Percentiles rank a stretch among this genome's conserved stretches.
phyloP scores from a whole-genome alignment of 2,113 vertebrate genomes.

The Zosterops lateralis region DNA sequence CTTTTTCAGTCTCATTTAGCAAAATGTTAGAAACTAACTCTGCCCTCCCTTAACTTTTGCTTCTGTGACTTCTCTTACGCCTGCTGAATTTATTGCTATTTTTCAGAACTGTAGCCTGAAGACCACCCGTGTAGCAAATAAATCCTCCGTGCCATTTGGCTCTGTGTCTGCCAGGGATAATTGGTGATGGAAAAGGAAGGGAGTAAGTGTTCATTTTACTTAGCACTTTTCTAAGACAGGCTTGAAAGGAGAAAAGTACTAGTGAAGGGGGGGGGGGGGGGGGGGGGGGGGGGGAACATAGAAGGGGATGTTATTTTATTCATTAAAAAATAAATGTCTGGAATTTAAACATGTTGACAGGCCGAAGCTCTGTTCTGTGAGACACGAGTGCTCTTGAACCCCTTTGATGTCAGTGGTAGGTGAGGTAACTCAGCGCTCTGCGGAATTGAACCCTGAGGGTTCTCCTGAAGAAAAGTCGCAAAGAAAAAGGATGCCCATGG shows the following conservation, averaged over 20 bases:
- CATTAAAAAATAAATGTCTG: constrained; percentile 46
- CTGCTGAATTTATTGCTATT: not conserved
- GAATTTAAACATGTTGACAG: not conserved
- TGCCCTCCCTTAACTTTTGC: not conserved
- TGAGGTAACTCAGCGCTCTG: not conserved
- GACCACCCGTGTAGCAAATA: constrained; percentile 11
- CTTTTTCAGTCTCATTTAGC: not conserved
- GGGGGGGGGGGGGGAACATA: not conserved
- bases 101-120: not conserved
- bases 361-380: not conserved
- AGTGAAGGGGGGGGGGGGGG: not conserved
- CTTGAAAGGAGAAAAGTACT: constrained; percentile 6
- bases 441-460: not conserved
- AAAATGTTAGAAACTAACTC: not conserved
- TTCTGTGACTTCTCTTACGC: not conserved
- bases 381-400: not conserved
- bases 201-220: not conserved
- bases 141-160: not conserved
- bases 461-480: not conserved
- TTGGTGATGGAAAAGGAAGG: constrained; percentile 7
- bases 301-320: constrained; percentile 43
- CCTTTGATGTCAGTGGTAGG: not conserved
- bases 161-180: not conserved
- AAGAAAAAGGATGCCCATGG: not conserved
- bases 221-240: constrained; percentile 24